These are phyloP conservation scores for Somateria mollissima DNA, from an alignment of 2,797 vertebrate genomes.

Conservation along the genomic window DNA sequence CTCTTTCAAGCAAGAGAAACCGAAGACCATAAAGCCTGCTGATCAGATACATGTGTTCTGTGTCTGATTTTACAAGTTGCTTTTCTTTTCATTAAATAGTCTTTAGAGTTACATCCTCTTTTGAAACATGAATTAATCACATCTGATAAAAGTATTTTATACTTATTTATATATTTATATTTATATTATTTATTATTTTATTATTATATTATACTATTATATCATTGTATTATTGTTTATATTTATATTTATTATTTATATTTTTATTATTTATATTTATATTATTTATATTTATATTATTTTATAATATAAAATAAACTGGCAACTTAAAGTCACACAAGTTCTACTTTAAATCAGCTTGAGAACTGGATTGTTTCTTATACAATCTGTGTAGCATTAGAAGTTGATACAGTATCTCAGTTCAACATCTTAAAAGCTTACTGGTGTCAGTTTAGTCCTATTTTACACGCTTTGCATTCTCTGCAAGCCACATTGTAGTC, in stretches of 20 bases:
- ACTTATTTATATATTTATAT: too few species aligned
- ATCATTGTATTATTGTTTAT: too few species aligned
- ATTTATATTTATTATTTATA: too few species aligned
- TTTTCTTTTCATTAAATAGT: constrained; percentile 19
- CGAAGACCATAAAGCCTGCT: background rate
- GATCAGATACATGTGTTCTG: background rate
- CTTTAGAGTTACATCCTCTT: background rate
- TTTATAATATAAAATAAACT: too few species aligned
- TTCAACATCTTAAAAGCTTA: background rate
- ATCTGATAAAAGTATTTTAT: background rate
- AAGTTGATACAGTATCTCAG: background rate
- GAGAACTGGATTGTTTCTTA: background rate
- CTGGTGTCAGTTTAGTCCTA: background rate
- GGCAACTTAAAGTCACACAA: background rate
- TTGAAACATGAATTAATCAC: constrained; percentile 40
- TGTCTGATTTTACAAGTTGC: background rate
- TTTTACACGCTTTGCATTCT: background rate
- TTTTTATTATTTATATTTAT: too few species aligned
- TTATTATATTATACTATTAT: too few species aligned
- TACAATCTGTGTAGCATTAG: background rate
- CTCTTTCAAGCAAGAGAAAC: background rate
- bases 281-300: too few species aligned
- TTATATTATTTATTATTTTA: too few species aligned
- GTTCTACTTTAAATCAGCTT: background rate
- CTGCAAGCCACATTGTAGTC: background rate